These are phyloP conservation scores for Protonibea diacanthus DNA, from an alignment of 2,797 vertebrate genomes.

Conservation along the genomic window DNA sequence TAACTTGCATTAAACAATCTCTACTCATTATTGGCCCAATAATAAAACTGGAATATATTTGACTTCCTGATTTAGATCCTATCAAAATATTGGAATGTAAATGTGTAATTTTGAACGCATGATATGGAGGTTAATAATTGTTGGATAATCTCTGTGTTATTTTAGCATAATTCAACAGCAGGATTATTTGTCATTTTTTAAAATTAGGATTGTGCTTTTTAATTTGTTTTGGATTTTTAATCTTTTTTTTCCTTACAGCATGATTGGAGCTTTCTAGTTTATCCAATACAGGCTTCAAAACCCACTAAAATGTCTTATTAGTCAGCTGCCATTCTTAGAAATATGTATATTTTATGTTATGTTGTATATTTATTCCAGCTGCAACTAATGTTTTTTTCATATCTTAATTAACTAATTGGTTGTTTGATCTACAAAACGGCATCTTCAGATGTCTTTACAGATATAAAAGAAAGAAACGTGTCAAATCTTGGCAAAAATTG, in stretches of 20 bases:
- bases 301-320: conserved; percentile 1
- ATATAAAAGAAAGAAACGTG: not conserved
- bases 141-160: conserved; percentile 66
- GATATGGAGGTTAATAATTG: conserved; percentile 76
- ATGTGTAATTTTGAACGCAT: conserved; percentile 76
- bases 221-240: conserved; percentile 64
- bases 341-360: not conserved
- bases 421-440: not conserved
- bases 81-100: conserved; percentile 84
- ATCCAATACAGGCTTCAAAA: conserved; percentile 36
- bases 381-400: not conserved
- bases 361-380: not conserved
- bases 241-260: conserved; percentile 41
- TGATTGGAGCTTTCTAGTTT: conserved; percentile 20
- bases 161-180: conserved; percentile 65
- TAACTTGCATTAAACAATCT: conserved; percentile 82
- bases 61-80: conserved; percentile 82
- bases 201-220: conserved; percentile 64
- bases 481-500: not conserved
- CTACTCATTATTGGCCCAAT: conserved; percentile 82
- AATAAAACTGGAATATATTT: conserved; percentile 86
- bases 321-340: not conserved
- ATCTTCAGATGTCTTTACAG: not conserved
- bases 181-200: conserved; percentile 69
- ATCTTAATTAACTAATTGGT: not conserved